Evolutionary conservation across 2,113 vertebrate species (phyloP).

Genomic region (Epinephelus fuscoguttatus): DNA sequence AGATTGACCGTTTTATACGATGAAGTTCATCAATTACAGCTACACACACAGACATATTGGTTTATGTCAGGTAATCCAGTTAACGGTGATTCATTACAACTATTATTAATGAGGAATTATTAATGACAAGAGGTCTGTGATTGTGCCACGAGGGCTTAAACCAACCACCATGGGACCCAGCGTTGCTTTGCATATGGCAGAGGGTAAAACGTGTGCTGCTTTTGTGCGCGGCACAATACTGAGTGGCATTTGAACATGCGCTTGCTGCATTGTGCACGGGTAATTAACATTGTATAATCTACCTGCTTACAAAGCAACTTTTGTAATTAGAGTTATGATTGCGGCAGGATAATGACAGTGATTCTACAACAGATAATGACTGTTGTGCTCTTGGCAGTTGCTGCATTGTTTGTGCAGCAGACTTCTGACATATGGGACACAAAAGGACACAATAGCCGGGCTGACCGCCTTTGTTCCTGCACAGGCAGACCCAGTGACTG

Average conservation of each 20-base stretch:
- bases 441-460: constrained; percentile 79
- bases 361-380: constrained; percentile 82
- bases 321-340: constrained; percentile 87
- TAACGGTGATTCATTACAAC: constrained; percentile 70
- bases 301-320: constrained; percentile 85
- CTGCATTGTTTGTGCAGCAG: constrained; percentile 76
- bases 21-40: constrained; percentile 64
- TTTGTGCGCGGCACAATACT: constrained; percentile 64
- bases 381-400: constrained; percentile 67
- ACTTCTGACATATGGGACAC: constrained; percentile 82
- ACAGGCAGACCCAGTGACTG: constrained; percentile 78
- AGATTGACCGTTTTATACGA: constrained; percentile 50
- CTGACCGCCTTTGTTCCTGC: constrained; percentile 79
- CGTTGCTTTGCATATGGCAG: constrained; percentile 52
- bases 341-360: constrained; percentile 75
- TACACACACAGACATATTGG: constrained; percentile 40
- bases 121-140: constrained; percentile 58
- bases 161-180: constrained; percentile 13
- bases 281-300: constrained; percentile 85
- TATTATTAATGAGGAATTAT: constrained; percentile 71
- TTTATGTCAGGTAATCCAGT: constrained; percentile 69
- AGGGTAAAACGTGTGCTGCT: constrained; percentile 37
- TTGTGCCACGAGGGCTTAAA: constrained; percentile 35
- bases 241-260: constrained; percentile 79
- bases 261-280: constrained; percentile 49